Base-by-base conservation (phyloP, 2,888 invertebrate species). In the Ischnura elegans region DNA sequence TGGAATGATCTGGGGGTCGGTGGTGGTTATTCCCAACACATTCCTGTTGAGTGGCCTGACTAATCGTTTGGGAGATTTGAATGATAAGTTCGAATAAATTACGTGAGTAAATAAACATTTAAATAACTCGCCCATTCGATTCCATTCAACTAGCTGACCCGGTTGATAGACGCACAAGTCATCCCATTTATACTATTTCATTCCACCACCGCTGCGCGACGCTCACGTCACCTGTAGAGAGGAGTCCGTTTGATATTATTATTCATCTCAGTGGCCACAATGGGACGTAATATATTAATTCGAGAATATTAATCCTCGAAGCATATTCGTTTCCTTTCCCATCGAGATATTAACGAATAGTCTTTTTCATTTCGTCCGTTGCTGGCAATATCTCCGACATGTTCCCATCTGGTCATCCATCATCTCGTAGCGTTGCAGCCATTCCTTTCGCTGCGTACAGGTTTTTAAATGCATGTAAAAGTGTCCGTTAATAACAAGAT, bases 41-140 rank as follows among this genome's bases (percentile, higher is more conserved):
- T n/a, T n/a, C 76, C 76, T 13, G 76, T 13, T 36, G 36, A 76
- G 36, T 76, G 13, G 76, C 36, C 36, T 36, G 25, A 76, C 76
- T 76, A 76, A 76, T 76, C 76, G 76, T 76, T 76, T n/a, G 76
- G 36, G 36, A 42, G 66, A n/a, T 43, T 46, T 86, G 43, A 90
- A 45, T 90, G n/a, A 90, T 61, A 90, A 90, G 55, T 61, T 43
- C 55, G 90, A 66, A 90, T 90, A 90, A 61, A 43, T 90, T 90
- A 43, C 13, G 61, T 19, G 43, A 25, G 76, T 76, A 76, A 76
- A 76, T 76, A 76, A 76, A 76, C 29, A 76, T 29, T 76, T 76
- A 76, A 76, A 76, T 76, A 36, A n/a, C 76, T 76, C 25, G 10
- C 76, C 36, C 36, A 8, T 51, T 51, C 13, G 76, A 76, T 76